Conservation (phyloP, 2,888 invertebrate genomes). For the Chrysotoxum bicinctum region DNA sequence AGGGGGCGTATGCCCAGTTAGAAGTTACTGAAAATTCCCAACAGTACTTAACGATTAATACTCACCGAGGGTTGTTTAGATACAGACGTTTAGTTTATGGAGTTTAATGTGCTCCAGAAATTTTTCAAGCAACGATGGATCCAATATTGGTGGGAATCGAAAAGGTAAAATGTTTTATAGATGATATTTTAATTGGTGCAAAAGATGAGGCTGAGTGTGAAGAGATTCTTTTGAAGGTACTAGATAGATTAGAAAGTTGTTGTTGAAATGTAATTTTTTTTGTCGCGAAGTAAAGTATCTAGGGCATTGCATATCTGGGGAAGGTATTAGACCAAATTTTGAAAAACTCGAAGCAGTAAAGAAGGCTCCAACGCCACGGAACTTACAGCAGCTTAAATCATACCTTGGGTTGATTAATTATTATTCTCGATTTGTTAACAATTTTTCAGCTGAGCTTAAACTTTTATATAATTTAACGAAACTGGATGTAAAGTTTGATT, state of each 20-base stretch:
- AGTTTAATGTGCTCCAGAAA: background rate
- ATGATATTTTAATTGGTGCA: background rate
- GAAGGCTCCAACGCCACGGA: constrained; percentile 8
- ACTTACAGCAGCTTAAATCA: constrained; percentile 4
- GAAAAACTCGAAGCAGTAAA: background rate
- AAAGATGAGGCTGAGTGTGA: constrained; percentile 6
- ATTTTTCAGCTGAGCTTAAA: background rate
- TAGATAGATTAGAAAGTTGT: background rate
- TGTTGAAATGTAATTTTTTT: background rate
- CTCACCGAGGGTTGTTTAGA: constrained; percentile 1
- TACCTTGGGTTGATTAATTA: background rate
- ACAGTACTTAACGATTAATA: background rate
- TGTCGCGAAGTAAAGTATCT: constrained; percentile 2
- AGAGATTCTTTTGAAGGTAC: background rate
- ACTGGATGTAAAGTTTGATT: background rate
- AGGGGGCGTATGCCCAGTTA: background rate
- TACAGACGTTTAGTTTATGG: background rate
- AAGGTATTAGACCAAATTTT: background rate
- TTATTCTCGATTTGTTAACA: background rate
- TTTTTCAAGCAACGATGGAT: constrained; percentile 6
- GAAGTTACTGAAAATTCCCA: constrained; percentile 9
- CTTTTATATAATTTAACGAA: constrained; percentile 1
- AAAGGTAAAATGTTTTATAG: background rate
- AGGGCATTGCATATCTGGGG: constrained; percentile 7
- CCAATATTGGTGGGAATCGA: background rate